Evolutionary conservation across 1,140 invertebrate species (phyloP).

Genomic region (Tetramorium alpestre): DNA sequence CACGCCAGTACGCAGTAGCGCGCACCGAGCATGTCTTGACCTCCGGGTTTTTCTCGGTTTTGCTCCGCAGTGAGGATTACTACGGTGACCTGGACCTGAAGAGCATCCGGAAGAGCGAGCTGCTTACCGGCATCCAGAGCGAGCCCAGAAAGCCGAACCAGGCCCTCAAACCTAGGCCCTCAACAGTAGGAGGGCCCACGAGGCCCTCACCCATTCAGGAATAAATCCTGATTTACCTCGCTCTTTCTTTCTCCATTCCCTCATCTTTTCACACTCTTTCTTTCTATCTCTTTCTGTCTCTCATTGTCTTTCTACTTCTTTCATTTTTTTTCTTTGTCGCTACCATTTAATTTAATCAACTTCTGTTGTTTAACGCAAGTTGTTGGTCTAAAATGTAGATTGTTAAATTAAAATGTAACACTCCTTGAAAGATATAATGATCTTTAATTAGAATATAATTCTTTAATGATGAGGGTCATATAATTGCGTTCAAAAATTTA

Average conservation of each 20-base stretch:
- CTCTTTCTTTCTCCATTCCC: conserved; percentile 39
- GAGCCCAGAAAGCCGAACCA: conserved; percentile 82
- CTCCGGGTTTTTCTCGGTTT: conserved; percentile 69
- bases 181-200: conserved; percentile 84
- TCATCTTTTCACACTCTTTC: conserved; percentile 21
- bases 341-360: conserved; percentile 20
- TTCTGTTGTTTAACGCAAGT: conserved; percentile 12
- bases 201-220: conserved; percentile 76
- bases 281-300: conserved; percentile 10
- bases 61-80: conserved; percentile 95
- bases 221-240: conserved; percentile 69
- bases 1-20: conserved; percentile 55
- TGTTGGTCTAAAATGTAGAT: not conserved
- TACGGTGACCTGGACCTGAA: conserved; percentile 97
- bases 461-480: not conserved
- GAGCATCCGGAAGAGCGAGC: conserved; percentile 96
- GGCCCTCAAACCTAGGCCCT: conserved; percentile 85
- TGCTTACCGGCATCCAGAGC: conserved; percentile 91
- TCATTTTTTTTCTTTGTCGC: not conserved
- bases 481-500: not conserved
- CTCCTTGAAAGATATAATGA: not conserved
- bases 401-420: not conserved
- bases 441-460: not conserved
- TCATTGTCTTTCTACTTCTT: not conserved
- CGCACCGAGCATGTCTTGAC: conserved; percentile 73